Conservation (phyloP, 2,888 invertebrate genomes). For the Pasiphila rectangulata region DNA sequence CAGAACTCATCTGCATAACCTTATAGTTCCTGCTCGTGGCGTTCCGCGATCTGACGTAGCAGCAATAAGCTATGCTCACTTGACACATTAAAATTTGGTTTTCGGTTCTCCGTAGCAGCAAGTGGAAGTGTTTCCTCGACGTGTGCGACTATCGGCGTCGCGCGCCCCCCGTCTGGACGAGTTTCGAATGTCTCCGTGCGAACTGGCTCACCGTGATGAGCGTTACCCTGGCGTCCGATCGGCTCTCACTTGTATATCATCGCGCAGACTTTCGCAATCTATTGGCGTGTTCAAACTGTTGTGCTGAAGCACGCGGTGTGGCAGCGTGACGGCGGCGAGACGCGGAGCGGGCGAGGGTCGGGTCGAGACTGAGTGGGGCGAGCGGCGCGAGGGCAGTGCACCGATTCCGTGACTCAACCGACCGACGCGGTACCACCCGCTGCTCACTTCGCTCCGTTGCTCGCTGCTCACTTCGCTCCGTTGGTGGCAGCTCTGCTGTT, state of each 20-base stretch:
- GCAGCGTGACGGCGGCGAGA: constrained; percentile 29
- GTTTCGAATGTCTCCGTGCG: constrained; percentile 74
- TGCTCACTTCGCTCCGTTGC: constrained; percentile 36
- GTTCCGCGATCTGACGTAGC: constrained; percentile 79
- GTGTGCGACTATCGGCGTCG: constrained; percentile 76
- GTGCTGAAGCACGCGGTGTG: constrained; percentile 51
- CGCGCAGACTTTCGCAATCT: constrained; percentile 79
- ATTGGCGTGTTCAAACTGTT: constrained; percentile 73
- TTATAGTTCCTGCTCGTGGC: constrained; percentile 80
- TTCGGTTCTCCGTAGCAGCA: constrained; percentile 67
- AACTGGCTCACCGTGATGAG: constrained; percentile 79
- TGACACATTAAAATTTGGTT: constrained; percentile 81
- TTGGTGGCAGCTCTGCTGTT: constrained; percentile 7
- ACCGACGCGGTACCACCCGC: too few species aligned
- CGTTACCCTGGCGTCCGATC: constrained; percentile 71
- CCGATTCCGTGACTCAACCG: constrained; percentile 41
- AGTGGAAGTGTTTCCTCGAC: constrained; percentile 62
- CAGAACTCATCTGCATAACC: constrained; percentile 82
- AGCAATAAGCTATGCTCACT: constrained; percentile 79
- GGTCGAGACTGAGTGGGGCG: constrained; percentile 53
- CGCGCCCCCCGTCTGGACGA: constrained; percentile 73
- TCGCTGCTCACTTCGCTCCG: constrained; percentile 59
- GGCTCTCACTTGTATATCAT: constrained; percentile 81
- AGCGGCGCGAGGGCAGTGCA: constrained; percentile 21
- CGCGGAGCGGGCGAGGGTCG: constrained; percentile 35